Evolutionary conservation across 2,113 vertebrate species (phyloP).

Genomic region (Periophthalmus modestus): DNA sequence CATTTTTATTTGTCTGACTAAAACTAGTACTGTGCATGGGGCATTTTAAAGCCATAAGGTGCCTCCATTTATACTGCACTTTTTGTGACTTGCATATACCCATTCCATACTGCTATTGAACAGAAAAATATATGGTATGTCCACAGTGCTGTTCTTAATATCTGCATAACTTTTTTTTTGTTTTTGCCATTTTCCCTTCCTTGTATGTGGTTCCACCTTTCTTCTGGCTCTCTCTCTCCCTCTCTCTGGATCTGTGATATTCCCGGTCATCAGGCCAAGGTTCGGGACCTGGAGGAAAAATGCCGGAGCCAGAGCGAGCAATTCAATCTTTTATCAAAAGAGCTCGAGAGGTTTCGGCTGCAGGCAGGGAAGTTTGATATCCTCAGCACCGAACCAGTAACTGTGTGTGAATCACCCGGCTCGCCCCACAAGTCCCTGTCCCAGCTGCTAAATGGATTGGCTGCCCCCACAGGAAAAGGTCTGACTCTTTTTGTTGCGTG

Average conservation of each 20-base stretch:
- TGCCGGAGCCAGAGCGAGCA: slow-evolving; percentile 94
- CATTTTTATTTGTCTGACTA: background rate
- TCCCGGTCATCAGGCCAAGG: slow-evolving; percentile 84
- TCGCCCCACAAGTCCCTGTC: slow-evolving; percentile 83
- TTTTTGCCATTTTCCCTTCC: slow-evolving; percentile 14
- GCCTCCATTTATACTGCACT: background rate
- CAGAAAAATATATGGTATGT: background rate
- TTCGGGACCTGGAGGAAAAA: slow-evolving; percentile 95
- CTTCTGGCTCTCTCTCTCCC: slow-evolving; percentile 7
- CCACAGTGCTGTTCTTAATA: background rate
- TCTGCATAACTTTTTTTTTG: slow-evolving; percentile 9
- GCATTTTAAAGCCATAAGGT: background rate
- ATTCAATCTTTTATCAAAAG: slow-evolving; percentile 92
- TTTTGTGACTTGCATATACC: background rate
- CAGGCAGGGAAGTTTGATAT: slow-evolving; percentile 90
- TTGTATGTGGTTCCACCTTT: slow-evolving; percentile 13
- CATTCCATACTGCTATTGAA: slow-evolving; percentile 23
- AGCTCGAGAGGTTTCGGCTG: slow-evolving; percentile 90
- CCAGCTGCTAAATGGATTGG: slow-evolving; percentile 89
- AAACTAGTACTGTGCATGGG: background rate
- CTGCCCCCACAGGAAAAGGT: slow-evolving; percentile 88
- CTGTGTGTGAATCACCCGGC: slow-evolving; percentile 70
- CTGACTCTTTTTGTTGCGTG: background rate
- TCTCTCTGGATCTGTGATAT: slow-evolving; percentile 25
- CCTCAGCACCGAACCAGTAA: slow-evolving; percentile 74